Base-by-base conservation (phyloP, 2,888 invertebrate species). In the Amorpha juglandis region DNA sequence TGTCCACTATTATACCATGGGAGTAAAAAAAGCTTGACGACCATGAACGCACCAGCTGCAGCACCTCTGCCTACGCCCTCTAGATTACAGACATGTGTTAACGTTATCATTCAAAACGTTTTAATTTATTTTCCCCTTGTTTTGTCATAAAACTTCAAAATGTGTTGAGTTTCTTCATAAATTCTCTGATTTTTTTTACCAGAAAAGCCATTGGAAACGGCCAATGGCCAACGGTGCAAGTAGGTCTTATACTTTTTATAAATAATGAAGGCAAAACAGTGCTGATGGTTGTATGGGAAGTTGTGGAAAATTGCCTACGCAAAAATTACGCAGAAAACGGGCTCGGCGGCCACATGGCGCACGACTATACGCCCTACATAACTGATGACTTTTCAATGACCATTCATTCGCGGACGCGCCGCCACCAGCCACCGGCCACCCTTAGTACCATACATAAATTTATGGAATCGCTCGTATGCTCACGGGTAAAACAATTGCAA, bases 361-460 rank as follows among this genome's bases (percentile, higher is more conserved):
- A 83, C 84, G 84, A 83, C 88, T 86, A 85, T 88, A 84, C 86
- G 88, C 84, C 89, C 88, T 89, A 89, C 90, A 91, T 92, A 91
- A 91, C 92, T 92, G 91, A 93, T 93, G 92, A 90, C 89, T 92
- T 92, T 92, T 87, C 91, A 87, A 93, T 93, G 90, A 91, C 87
- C 86, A 90, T 91, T 90, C 90, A 89, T 91, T 88, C 86, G 85
- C 83, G 86, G 84, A 82, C 85, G 80, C 78, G 78, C 80, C 75
- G 76, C 78, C 77, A 69, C 68, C 73, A 70, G 74, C 71, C 73
- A 64, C 71, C 53, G 33, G 52, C 51, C 74, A 73, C 78, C 74
- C 79, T 80, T 79, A 78, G 72, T 74, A 73, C 71, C 78, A 74
- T 77, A 75, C 78, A 79, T 83, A 81, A 78, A 83, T 85, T 84